These are phyloP conservation scores for Patella vulgata DNA, from an alignment of 1,140 invertebrate species.

Conservation along the genomic window DNA sequence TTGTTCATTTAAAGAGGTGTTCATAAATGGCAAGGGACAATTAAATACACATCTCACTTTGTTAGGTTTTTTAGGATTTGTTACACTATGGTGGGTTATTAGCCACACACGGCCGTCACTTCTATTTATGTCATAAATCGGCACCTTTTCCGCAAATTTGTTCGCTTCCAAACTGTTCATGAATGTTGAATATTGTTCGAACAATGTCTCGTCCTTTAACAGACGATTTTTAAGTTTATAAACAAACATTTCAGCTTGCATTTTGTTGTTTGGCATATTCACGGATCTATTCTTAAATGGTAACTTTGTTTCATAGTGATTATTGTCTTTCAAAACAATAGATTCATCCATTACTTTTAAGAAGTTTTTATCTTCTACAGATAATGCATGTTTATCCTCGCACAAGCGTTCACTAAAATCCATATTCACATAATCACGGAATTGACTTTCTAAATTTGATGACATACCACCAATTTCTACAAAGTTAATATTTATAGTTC, in stretches of 20 bases:
- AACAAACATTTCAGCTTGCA: conserved; percentile 16
- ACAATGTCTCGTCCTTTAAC: conserved; percentile 5
- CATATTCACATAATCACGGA: no score
- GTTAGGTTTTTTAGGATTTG: no score
- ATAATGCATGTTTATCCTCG: no score
- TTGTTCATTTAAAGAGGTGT: conserved; percentile 41
- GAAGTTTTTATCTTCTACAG: no score
- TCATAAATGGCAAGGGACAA: conserved; percentile 27
- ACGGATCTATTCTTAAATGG: conserved; percentile 10
- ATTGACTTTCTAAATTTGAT: no score
- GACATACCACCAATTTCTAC: no score
- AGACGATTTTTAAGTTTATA: conserved; percentile 7
- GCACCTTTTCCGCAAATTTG: conserved; percentile 21
- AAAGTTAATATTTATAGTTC: no score
- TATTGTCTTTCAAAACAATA: no score
- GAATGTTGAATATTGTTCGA: conserved; percentile 1
- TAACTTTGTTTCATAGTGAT: conserved; percentile 32
- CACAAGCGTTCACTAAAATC: no score
- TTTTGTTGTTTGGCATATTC: conserved; percentile 12
- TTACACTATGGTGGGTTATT: conserved; percentile 45
- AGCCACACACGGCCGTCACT: conserved; percentile 30
- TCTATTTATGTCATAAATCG: conserved; percentile 3
- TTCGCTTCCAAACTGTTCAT: conserved; percentile 9
- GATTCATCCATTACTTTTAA: no score
- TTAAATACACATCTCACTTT: no score